A percentile compares a stretch with the other conserved stretches of the same genome.
Evolutionary conservation across 2,888 invertebrate genomes (phyloP).

Genomic region (Xylocampa areola): DNA sequence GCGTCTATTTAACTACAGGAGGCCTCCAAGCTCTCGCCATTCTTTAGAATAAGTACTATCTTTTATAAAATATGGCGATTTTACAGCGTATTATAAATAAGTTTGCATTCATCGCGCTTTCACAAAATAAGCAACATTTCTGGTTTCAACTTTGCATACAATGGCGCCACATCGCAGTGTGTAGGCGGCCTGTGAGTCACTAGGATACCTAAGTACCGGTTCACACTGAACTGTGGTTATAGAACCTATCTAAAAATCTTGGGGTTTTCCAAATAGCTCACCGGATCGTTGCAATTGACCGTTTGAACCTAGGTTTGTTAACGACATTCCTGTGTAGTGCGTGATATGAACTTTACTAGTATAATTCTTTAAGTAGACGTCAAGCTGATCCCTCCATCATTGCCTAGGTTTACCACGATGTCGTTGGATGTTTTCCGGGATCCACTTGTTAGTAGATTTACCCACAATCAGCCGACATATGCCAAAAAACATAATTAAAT

Average conservation of each 20-base stretch:
- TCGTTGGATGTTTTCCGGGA: too few species aligned
- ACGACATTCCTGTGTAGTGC: neutral
- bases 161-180: conserved; percentile 54
- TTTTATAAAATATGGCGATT: conserved; percentile 49
- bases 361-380: neutral
- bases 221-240: conserved; percentile 12
- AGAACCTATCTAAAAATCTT: neutral
- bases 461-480: too few species aligned
- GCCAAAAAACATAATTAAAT: too few species aligned
- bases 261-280: conserved; percentile 7
- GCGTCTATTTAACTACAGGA: conserved; percentile 48
- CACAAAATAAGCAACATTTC: conserved; percentile 58
- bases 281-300: neutral
- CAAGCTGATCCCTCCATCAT: too few species aligned
- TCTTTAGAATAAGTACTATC: conserved; percentile 38
- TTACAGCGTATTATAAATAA: conserved; percentile 51
- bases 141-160: conserved; percentile 65
- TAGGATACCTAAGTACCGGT: conserved; percentile 32
- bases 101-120: conserved; percentile 60
- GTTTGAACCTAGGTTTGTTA: neutral
- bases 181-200: conserved; percentile 62
- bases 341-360: neutral
- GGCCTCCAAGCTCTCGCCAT: conserved; percentile 43
- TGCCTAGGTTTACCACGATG: too few species aligned
- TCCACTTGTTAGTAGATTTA: too few species aligned